phyloP scores from a whole-genome alignment of 1,140 invertebrate genomes.

The Leptinotarsa defecta region DNA sequence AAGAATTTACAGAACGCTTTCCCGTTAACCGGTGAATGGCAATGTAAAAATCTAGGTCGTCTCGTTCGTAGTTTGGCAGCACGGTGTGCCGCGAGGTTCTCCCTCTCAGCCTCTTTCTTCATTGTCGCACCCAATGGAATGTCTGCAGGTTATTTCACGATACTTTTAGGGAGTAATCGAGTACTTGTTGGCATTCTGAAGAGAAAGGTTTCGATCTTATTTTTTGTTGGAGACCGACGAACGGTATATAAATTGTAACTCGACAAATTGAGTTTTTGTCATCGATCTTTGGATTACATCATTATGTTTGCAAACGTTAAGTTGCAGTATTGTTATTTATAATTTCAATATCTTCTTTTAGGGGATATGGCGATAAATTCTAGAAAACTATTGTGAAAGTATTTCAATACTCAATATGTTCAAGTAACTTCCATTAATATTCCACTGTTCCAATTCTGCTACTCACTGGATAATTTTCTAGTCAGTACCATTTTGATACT shows the following conservation, averaged over 20 bases:
- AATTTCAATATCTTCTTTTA: no score
- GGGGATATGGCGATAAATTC: no score
- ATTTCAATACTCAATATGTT: no score
- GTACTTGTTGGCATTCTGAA: slow-evolving; percentile 5
- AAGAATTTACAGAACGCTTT: slow-evolving; percentile 38
- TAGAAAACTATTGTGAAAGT: no score
- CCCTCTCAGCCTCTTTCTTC: slow-evolving; percentile 20
- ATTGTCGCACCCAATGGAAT: slow-evolving; percentile 5
- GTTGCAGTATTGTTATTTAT: no score
- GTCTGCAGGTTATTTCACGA: not conserved
- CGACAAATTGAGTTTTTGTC: no score
- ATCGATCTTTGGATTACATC: no score
- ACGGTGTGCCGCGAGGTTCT: slow-evolving; percentile 37
- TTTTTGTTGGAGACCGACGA: not conserved
- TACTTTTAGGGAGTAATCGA: slow-evolving; percentile 4
- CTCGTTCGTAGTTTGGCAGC: slow-evolving; percentile 35
- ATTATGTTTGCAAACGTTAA: no score
- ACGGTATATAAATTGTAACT: not conserved
- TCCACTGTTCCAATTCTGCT: no score
- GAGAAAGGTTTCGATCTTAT: not conserved
- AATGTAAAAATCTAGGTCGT: slow-evolving; percentile 44
- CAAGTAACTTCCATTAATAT: no score
- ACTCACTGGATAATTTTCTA: no score
- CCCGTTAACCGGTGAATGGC: slow-evolving; percentile 44
- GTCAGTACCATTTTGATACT: no score